Base-by-base conservation (phyloP, 2,113 vertebrate species). In the Tragelaphus scriptus region DNA sequence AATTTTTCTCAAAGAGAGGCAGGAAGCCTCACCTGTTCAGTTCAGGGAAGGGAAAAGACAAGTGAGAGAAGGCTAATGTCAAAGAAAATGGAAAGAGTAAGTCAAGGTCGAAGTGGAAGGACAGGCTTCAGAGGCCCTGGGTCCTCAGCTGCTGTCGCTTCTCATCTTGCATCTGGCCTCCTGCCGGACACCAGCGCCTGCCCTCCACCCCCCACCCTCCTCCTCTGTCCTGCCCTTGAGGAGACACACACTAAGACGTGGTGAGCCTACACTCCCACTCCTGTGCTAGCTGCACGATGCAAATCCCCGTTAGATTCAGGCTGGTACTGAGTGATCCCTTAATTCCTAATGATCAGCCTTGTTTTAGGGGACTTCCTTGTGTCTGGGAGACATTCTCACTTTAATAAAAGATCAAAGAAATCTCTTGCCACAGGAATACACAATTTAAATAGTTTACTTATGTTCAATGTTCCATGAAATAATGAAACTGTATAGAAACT, bases 111-210 rank as follows among this genome's bases (percentile, higher is more conserved):
- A 79, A 91, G 79, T 51, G 26, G 5, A 93, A 94, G 21, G 56
- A 32, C 84, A 55, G 12, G 6, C 21, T 75, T 85, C 25, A 15
- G 32, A 77, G 55, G 40, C 32, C 87, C 44, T 40, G 44, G 32
- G 58, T 68, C 44, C 56, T 96, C 92, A 97, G 90, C 97, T 96
- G 97, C 71, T 95, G 68, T 26, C 15, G 55, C 86, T 90, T 97
- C 94, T 97, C 94, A 88, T 84, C 68, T 95, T 97, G 90, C 92
- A 89, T 23, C 68, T 87, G 96, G 92, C 84, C 75, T 75, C 79
- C 16, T 68, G 92, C 92, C 84, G 12, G 77, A 40, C 32, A 65
- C 63, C 44, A 55, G 49, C 47, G 68, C 87, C 51, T 59, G 77
- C 30, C 80, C 82, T 86, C 94, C 30, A 44, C 21, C 75, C 82